Evolutionary conservation across 2,888 invertebrate genomes (phyloP).

Genomic region (Hermaeophaga mercurialis): DNA sequence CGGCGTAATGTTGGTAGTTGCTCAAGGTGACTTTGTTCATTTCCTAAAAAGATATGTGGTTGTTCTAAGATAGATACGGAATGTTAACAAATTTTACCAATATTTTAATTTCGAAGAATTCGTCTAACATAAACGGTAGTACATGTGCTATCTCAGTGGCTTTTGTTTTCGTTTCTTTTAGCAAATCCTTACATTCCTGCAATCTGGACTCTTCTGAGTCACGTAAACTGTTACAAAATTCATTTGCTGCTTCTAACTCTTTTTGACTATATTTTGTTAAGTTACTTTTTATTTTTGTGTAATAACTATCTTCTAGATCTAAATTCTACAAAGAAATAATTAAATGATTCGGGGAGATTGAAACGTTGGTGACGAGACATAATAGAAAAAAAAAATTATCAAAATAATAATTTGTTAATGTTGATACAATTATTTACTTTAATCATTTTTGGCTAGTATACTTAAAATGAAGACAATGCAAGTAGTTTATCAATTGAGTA

Average conservation of each 20-base stretch:
- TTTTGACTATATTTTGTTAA: conserved; percentile 28
- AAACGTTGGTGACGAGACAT: no score
- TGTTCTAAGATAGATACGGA: no score
- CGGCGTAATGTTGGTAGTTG: conserved; percentile 47
- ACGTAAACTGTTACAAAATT: conserved; percentile 38
- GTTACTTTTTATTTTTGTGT: conserved; percentile 19
- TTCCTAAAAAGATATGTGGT: conserved; percentile 42
- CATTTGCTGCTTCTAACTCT: conserved; percentile 34
- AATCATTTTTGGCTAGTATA: no score
- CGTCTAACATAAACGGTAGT: conserved; percentile 48
- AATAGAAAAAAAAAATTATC: no score
- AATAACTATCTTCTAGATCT: conserved; percentile 28
- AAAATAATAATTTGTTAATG: no score
- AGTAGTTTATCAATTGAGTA: no score
- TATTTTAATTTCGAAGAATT: conserved; percentile 49
- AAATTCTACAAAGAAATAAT: conserved; percentile 13
- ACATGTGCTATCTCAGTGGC: conserved; percentile 44
- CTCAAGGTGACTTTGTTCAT: conserved; percentile 50
- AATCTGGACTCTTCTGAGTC: conserved; percentile 43
- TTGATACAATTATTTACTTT: no score
- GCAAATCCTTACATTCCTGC: conserved; percentile 42
- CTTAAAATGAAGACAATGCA: no score
- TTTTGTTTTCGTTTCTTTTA: conserved; percentile 44
- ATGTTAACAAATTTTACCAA: conserved; percentile 38
- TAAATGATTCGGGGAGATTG: no score